Evolutionary conservation across 2,113 vertebrate species (phyloP).

Genomic region (Tragelaphus imberbis): DNA sequence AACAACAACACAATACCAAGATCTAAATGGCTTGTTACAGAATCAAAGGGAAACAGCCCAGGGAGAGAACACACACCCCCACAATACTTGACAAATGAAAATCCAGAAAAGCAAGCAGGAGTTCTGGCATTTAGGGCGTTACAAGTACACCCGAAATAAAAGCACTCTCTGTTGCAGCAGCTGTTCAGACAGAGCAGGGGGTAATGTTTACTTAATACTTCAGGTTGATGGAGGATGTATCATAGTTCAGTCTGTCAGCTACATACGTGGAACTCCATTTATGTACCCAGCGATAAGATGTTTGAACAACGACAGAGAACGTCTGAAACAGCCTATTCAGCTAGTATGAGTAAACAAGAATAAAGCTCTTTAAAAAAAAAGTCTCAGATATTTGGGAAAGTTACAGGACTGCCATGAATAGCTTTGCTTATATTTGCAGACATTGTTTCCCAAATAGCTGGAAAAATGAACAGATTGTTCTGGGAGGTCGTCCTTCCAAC

Average conservation of each 20-base stretch:
- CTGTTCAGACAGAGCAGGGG: conserved; percentile 68
- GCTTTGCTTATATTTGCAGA: conserved; percentile 66
- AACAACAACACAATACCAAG: conserved; percentile 28
- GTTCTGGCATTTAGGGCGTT: conserved; percentile 72
- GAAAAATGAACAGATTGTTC: conserved; percentile 72
- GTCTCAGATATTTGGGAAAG: conserved; percentile 60
- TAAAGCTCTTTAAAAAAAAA: conserved; percentile 27
- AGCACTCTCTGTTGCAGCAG: conserved; percentile 62
- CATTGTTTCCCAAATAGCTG: conserved; percentile 69
- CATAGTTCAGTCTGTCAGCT: conserved; percentile 74
- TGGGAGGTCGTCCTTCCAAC: conserved; percentile 47
- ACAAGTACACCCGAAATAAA: conserved; percentile 68
- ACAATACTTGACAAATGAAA: conserved; percentile 60
- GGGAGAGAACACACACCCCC: conserved; percentile 56
- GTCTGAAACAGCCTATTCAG: conserved; percentile 65
- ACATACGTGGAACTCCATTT: conserved; percentile 70
- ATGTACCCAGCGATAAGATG: conserved; percentile 71
- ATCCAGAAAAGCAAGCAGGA: conserved; percentile 56
- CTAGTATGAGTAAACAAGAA: conserved; percentile 61
- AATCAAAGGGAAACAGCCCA: conserved; percentile 55
- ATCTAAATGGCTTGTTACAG: conserved; percentile 21
- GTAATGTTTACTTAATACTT: conserved; percentile 72
- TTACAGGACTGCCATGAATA: conserved; percentile 64
- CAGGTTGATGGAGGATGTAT: conserved; percentile 65
- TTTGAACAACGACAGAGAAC: conserved; percentile 62